Conservation (phyloP, 2,113 vertebrate genomes). For the Trachemys scripta region DNA sequence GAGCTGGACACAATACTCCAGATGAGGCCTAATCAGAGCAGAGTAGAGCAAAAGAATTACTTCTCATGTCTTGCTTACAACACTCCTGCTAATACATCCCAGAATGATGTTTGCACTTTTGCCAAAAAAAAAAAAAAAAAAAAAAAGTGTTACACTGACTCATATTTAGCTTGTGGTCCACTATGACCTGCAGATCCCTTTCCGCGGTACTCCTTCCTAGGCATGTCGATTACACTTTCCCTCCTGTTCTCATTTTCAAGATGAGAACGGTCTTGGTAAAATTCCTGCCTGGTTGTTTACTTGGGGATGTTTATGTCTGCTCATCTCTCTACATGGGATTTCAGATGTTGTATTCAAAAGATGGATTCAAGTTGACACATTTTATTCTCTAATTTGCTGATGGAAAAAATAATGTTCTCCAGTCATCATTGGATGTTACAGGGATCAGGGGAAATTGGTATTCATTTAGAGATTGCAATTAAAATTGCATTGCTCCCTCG, state of each 20-base stretch:
- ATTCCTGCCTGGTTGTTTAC: not conserved
- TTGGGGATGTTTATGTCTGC: accelerated
- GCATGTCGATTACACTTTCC: not conserved
- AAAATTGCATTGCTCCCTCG: not conserved
- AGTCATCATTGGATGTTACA: not conserved
- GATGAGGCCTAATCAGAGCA: too few species aligned
- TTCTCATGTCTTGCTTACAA: too few species aligned
- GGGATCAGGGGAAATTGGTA: not conserved
- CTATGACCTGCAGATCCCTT: too few species aligned
- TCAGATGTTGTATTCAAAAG: not conserved
- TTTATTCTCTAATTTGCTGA: not conserved
- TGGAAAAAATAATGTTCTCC: not conserved
- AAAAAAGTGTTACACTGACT: too few species aligned
- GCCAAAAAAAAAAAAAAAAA: too few species aligned
- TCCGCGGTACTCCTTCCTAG: too few species aligned
- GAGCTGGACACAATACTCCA: too few species aligned
- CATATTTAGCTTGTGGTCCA: too few species aligned
- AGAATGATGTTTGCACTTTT: too few species aligned
- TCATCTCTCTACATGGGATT: not conserved
- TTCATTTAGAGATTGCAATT: not conserved
- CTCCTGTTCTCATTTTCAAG: not conserved
- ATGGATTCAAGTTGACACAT: not conserved
- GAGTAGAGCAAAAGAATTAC: too few species aligned
- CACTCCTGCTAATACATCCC: too few species aligned
- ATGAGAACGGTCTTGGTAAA: not conserved